Evolutionary conservation across 1,140 invertebrate species (phyloP), one percentile per base, ranked within the genome.

Genomic region (Cotesia chilonis): DNA sequence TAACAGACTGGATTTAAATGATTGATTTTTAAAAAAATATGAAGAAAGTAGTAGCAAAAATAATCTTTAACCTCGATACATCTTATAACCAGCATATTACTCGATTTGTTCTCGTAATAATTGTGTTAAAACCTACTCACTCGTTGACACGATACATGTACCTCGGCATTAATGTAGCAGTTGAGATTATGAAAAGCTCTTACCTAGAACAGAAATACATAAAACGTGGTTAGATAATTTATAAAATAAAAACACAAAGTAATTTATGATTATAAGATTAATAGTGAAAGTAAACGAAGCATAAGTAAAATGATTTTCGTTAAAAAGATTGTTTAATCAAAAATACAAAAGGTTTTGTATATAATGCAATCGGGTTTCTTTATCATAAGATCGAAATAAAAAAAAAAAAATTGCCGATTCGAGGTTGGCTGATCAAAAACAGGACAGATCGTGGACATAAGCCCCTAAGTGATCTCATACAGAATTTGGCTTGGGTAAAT

Each of bases 131-230:
- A 72, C 36, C 59, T 76, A 76, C 75, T 76, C 72, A 76, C 75
- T 76, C 72, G 54, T 54, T 37, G 41, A 60, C 54, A 14, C 37
- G 28, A 68, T 51, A 47, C 68, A 70, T 71, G 64, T 57, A 36
- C 47, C 38, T 65, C 6, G n/a, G 10, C 52, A 57, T 47, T 35
- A 66, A 36, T 72, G 6, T 59, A 52, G 17, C 14, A 14, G 20
- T 41, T 28, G 28, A 10, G 9, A 66, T 36, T 71, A 35, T 68
- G 70, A 37, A 59, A 64, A 41, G 54, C 65, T 10, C 75, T 77
- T 75, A 77, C 75, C 75, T 77, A 71, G 52, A 77, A 77, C 75
- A 77, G 52, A 73, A 72, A 74, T 41, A 35, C 63, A 57, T 57
- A 63, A 12, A 68, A 72, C 35, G 20, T 20, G 3, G 55, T 65